These are phyloP conservation scores for Apus apus DNA, from an alignment of 2,113 vertebrate genomes.

Conservation along the genomic window DNA sequence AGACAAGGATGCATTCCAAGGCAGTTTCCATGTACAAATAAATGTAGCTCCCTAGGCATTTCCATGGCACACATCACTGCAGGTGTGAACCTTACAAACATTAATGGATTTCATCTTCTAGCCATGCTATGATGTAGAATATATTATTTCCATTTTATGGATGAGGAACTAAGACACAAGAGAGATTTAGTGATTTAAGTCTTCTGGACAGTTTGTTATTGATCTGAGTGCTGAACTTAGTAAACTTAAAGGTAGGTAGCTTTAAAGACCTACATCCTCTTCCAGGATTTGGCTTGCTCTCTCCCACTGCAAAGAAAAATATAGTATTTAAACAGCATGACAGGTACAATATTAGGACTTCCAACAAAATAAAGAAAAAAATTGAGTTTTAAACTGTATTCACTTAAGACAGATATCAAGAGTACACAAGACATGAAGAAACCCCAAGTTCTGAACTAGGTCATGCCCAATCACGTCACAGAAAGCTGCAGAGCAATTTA, in stretches of 20 bases:
- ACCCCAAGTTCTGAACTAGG: not conserved
- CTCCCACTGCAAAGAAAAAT: not conserved
- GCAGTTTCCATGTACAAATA: not conserved
- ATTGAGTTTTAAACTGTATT: not conserved
- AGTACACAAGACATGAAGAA: not conserved
- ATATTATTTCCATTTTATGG: not conserved
- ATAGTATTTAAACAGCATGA: not conserved
- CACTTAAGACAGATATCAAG: not conserved
- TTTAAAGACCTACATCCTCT: not conserved
- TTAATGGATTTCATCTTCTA: not conserved
- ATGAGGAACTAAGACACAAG: not conserved
- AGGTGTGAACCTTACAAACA: not conserved
- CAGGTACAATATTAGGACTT: not conserved
- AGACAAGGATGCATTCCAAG: not conserved
- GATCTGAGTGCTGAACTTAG: not conserved
- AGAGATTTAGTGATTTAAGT: not conserved
- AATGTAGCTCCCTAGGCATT: not conserved
- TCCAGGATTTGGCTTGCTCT: not conserved
- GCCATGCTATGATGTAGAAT: not conserved
- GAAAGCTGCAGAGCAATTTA: not conserved
- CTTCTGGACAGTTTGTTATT: not conserved
- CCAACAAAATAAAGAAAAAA: not conserved
- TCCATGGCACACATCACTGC: not conserved
- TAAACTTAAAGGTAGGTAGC: not conserved
- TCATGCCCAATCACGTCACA: not conserved